Evolutionary conservation across 2,888 invertebrate genomes (phyloP).

Genomic region (Tipula vernalis): DNA sequence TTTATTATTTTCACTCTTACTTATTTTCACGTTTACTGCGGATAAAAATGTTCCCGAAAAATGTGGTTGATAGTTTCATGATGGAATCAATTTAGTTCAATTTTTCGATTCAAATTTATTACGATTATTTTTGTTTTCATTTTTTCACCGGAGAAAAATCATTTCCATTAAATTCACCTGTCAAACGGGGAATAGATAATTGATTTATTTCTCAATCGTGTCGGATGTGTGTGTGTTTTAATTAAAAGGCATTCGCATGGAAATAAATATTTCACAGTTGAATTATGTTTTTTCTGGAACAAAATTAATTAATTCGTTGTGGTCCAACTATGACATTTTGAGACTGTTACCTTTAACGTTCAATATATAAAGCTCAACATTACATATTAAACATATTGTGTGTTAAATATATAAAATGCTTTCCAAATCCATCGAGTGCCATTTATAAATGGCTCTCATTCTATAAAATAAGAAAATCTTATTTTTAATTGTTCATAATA

Average conservation of each 20-base stretch:
- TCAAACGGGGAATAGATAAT: background rate
- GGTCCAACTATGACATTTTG: background rate
- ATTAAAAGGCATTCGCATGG: background rate
- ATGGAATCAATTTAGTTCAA: background rate
- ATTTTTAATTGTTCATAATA: too few species aligned
- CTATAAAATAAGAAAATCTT: too few species aligned
- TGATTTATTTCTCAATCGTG: background rate
- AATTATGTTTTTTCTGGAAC: background rate
- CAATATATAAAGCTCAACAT: too few species aligned
- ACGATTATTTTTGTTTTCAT: background rate
- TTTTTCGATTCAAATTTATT: background rate
- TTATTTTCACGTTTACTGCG: too few species aligned
- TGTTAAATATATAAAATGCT: too few species aligned
- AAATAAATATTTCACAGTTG: background rate
- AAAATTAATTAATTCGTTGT: background rate
- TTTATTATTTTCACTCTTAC: background rate
- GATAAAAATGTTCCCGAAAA: too few species aligned
- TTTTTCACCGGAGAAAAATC: background rate
- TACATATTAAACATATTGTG: too few species aligned
- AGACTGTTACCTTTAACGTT: too few species aligned
- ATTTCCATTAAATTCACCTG: background rate
- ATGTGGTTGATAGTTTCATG: background rate
- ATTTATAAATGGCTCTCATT: too few species aligned
- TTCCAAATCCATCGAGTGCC: too few species aligned
- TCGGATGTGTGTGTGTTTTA: background rate